phyloP scores from a whole-genome alignment of 2,888 invertebrate species.

The Pachliopta kotzebuea region DNA sequence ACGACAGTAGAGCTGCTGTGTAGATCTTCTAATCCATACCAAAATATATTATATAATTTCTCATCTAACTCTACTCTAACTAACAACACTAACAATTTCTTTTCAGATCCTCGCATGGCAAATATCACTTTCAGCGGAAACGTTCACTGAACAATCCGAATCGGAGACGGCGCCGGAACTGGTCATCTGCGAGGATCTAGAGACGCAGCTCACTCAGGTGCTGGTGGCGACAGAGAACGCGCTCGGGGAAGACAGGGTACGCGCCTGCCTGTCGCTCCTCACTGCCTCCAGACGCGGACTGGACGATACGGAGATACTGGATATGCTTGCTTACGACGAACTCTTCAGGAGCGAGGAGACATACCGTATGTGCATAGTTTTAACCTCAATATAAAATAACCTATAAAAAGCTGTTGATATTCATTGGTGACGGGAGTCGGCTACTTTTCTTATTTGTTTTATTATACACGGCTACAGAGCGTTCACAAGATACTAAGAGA shows the following conservation, averaged over 20 bases:
- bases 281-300: slow-evolving; percentile 89
- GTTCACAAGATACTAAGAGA: too few relatives aligned
- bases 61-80: too few relatives aligned
- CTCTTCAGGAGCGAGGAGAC: slow-evolving; percentile 83
- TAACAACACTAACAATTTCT: background rate
- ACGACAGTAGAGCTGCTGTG: too few relatives aligned
- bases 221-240: slow-evolving; percentile 85
- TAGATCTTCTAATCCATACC: too few relatives aligned
- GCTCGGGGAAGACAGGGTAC: slow-evolving; percentile 83
- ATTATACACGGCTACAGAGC: too few relatives aligned
- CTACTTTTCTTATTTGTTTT: too few relatives aligned
- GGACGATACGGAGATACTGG: slow-evolving; percentile 90
- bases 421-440: too few relatives aligned
- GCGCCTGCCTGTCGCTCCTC: slow-evolving; percentile 85
- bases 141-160: slow-evolving; percentile 66
- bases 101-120: slow-evolving; percentile 75
- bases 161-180: slow-evolving; percentile 63
- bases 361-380: slow-evolving; percentile 73
- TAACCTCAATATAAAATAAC: too few relatives aligned
- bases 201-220: slow-evolving; percentile 83
- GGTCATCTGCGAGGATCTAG: slow-evolving; percentile 66
- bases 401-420: too few relatives aligned
- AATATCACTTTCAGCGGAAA: slow-evolving; percentile 72
- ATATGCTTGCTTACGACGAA: slow-evolving; percentile 83
- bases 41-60: too few relatives aligned